Percentiles rank a stretch among this genome's conserved stretches.
Conservation (phyloP, 2,113 vertebrate genomes). For the Anguilla japonica region DNA sequence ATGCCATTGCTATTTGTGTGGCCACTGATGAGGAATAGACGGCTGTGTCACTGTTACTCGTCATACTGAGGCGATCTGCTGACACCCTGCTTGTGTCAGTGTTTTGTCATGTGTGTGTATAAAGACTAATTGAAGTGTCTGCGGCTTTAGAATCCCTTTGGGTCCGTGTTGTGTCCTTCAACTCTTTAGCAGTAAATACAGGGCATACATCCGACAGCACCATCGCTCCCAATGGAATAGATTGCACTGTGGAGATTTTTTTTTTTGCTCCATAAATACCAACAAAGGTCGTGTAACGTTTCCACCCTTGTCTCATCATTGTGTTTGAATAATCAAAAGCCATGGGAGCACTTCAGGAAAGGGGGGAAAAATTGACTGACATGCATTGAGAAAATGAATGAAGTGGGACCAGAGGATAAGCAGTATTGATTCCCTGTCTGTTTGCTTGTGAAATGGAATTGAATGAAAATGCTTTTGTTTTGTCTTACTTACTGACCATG, state of each 20-base stretch:
- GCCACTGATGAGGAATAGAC: not conserved
- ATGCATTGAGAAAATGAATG: not conserved
- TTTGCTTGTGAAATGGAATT: not conserved
- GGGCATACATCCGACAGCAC: not conserved
- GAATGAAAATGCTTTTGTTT: not conserved
- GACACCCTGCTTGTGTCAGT: not conserved
- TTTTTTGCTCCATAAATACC: not conserved
- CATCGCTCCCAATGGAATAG: not conserved
- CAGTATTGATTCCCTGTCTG: slow-evolving; percentile 2
- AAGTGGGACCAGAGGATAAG: not conserved
- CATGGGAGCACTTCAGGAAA: not conserved
- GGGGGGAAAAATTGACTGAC: not conserved
- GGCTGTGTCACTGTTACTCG: not conserved
- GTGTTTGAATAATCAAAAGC: not conserved
- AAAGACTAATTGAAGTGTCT: not conserved
- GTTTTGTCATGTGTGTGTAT: not conserved
- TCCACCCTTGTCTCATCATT: not conserved
- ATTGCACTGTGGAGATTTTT: not conserved
- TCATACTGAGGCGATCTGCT: not conserved
- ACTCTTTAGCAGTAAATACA: not conserved
- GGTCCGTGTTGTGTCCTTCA: not conserved
- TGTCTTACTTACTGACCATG: not conserved
- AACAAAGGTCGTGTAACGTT: not conserved
- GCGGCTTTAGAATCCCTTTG: not conserved
- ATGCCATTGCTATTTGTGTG: not conserved